phyloP scores from a whole-genome alignment of 2,797 vertebrate genomes.

The Etheostoma nigrum region DNA sequence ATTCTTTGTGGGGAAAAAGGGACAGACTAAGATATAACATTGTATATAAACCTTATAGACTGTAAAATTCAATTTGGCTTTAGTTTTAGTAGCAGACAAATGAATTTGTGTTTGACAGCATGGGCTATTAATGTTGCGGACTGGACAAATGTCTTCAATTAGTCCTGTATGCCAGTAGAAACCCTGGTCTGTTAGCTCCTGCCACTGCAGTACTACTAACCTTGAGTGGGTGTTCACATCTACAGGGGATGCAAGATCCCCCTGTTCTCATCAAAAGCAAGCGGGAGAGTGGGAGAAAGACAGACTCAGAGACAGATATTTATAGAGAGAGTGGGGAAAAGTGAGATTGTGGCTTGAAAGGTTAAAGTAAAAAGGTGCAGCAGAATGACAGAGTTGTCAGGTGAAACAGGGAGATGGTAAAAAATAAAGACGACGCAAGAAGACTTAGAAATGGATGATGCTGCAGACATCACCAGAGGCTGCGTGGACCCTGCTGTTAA shows the following conservation, averaged over 20 bases:
- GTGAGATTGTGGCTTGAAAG: conserved; percentile 72
- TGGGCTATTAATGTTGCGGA: conserved; percentile 30
- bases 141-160: conserved; percentile 43
- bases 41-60: conserved; percentile 27
- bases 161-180: conserved; percentile 39
- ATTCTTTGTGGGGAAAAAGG: conserved; percentile 30
- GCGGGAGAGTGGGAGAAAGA: conserved; percentile 18
- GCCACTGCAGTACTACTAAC: conserved; percentile 67
- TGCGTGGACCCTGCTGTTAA: conserved; percentile 39
- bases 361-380: conserved; percentile 66
- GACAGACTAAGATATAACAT: conserved; percentile 32
- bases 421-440: conserved; percentile 59
- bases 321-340: conserved; percentile 74
- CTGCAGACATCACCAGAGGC: conserved; percentile 55
- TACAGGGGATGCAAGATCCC: conserved; percentile 72
- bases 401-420: conserved; percentile 41
- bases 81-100: conserved; percentile 29
- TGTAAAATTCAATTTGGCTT: conserved; percentile 44
- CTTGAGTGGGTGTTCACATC: conserved; percentile 78
- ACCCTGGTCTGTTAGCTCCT: conserved; percentile 38
- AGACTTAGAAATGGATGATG: conserved; percentile 46
- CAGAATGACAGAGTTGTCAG: conserved; percentile 48
- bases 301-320: conserved; percentile 70
- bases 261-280: conserved; percentile 62
- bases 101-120: conserved; percentile 32